Evolutionary conservation across 2,797 vertebrate species (phyloP), one percentile per base, ranked within the genome.

Genomic region (Chaenodraco wilsoni): DNA sequence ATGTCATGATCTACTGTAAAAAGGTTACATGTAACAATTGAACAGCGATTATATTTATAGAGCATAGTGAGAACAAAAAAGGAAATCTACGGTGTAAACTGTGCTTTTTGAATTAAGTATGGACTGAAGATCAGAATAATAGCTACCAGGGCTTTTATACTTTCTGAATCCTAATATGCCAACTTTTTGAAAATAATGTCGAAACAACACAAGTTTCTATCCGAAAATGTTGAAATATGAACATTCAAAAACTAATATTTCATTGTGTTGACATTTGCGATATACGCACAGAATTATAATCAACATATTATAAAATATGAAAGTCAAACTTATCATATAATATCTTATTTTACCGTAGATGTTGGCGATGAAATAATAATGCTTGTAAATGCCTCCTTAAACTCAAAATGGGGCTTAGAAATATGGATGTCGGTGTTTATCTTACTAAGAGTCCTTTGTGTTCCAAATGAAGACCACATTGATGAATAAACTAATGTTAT

Each of bases 1-100:
- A 73, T 76, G 69, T 65, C 16, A 52, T 58, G 45, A 55, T 51
- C 56, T n/a, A 50, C 54, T 70, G 21, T 41, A 58, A 84, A 61
- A 16, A 23, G 0, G 65, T 41, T 55, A 51, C 0, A 31, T 46
- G 52, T 31, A 57, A 68, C 50, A 49, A 69, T 12, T 68, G 3
- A 9, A 48, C 12, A 43, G 45, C 9, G 49, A 57, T 65, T 77
- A n/a, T 13, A 17, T 51, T 17, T 44, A 63, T 11, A 17, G 57
- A 21, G 44, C 44, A 49, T 17, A 14, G 3, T 0, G 7, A 45
- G 23, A 72, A 43, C 3, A 61, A 46, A 55, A 61, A 70, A 4
- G 5, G 5, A 40, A 45, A 55, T 65, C 23, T 31, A 4, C 0
- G 14, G 4, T 52, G 44, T 27, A 37, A 68, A 3, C 17, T 65